A percentile compares a stretch with the other conserved stretches of the same genome.
These are phyloP conservation scores for Trichopoda pennipes DNA, from an alignment of 2,888 invertebrate genomes.

Conservation along the genomic window DNA sequence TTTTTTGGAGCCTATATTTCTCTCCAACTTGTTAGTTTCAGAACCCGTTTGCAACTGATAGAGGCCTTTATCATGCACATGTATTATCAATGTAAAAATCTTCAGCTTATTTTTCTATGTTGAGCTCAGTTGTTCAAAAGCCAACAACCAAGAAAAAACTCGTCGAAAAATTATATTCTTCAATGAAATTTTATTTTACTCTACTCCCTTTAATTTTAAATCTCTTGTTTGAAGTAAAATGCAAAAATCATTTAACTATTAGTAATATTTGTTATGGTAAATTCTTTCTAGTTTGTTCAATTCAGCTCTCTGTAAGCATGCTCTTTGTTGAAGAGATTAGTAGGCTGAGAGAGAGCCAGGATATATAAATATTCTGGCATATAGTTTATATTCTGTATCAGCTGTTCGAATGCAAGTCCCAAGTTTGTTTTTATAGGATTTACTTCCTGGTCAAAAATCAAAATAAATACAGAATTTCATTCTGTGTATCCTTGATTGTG, in stretches of 20 bases:
- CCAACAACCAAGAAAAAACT: conserved; percentile 16
- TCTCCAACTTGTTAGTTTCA: conserved; percentile 45
- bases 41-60: conserved; percentile 63
- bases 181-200: conserved; percentile 56
- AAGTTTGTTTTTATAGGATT: conserved; percentile 29
- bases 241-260: conserved; percentile 11
- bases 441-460: conserved; percentile 53
- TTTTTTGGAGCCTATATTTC: conserved; percentile 18
- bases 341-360: not conserved
- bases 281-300: not conserved
- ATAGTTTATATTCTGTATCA: conserved; percentile 13
- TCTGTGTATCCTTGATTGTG: conserved; percentile 38
- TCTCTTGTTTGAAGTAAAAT: not conserved
- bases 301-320: conserved; percentile 59
- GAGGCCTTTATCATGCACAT: conserved; percentile 50
- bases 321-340: not conserved
- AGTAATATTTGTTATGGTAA: not conserved
- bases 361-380: too few relatives aligned
- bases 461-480: conserved; percentile 61
- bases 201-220: conserved; percentile 3
- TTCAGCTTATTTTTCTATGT: conserved; percentile 26
- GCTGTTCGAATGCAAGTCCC: conserved; percentile 62
- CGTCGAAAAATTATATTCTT: conserved; percentile 57
- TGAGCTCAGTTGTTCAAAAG: conserved; percentile 37
- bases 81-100: conserved; percentile 59